These are phyloP conservation scores for Pteromalus puparum DNA, from an alignment of 1,140 invertebrate species.

Conservation along the genomic window DNA sequence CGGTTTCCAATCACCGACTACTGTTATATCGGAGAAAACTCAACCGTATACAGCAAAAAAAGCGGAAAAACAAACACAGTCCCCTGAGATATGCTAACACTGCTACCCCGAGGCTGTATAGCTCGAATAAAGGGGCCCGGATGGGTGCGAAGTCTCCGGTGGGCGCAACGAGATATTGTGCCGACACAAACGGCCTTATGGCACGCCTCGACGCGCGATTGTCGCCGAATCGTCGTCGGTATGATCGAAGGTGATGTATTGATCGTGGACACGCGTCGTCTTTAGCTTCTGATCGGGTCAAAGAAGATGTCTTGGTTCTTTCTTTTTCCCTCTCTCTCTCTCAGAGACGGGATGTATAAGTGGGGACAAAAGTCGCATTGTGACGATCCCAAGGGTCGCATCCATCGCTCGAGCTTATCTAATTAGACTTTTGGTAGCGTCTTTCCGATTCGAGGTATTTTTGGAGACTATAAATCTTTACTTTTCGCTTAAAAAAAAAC, in stretches of 20 bases:
- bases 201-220: neutral
- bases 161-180: constrained; percentile 11
- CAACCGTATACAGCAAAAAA: neutral
- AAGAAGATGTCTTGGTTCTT: neutral
- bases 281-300: neutral
- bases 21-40: no score
- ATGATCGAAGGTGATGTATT: constrained; percentile 65
- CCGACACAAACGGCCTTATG: neutral
- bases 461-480: neutral
- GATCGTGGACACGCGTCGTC: constrained; percentile 13
- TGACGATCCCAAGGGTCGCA: neutral
- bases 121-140: neutral
- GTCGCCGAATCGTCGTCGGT: constrained; percentile 26
- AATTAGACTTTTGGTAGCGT: neutral
- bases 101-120: neutral
- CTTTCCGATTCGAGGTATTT: neutral
- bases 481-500: no score
- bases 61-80: neutral
- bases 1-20: no score
- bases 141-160: constrained; percentile 6
- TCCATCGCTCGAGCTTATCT: neutral
- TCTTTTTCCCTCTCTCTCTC: neutral
- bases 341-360: no score
- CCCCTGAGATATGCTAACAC: neutral
- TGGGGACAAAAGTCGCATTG: no score